Percentiles rank a stretch among this genome's conserved stretches.
Conservation (phyloP, 2,888 invertebrate species). For the Agriopis aurantiaria region DNA sequence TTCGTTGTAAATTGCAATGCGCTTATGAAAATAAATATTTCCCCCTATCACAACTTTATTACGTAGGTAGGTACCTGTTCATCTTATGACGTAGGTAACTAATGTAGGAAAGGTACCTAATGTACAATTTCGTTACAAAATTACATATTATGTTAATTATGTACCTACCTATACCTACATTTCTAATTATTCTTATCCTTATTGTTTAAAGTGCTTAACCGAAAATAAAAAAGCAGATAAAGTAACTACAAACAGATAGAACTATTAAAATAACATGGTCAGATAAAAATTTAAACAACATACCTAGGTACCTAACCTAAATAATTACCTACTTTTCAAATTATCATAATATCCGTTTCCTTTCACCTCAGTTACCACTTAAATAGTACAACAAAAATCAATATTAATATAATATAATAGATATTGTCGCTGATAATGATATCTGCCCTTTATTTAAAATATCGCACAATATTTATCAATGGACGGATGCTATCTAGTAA, state of each 20-base stretch:
- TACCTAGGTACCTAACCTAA: no score
- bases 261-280: not conserved
- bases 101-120: not conserved
- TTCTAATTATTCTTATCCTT: not conserved
- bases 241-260: slow-evolving; percentile 3
- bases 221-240: not conserved
- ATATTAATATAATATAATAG: slow-evolving; percentile 1
- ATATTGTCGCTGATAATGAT: not conserved
- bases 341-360: not conserved
- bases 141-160: no score
- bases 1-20: no score
- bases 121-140: no score
- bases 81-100: not conserved
- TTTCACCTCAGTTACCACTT: slow-evolving; percentile 8
- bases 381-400: slow-evolving; percentile 10
- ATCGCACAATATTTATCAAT: slow-evolving; percentile 7
- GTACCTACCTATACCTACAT: no score
- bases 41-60: not conserved
- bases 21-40: no score
- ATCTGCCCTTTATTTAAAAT: not conserved
- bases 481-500: not conserved
- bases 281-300: slow-evolving; percentile 10
- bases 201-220: not conserved
- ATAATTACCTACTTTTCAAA: not conserved
- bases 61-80: not conserved